phyloP scores from a whole-genome alignment of 2,113 vertebrate genomes.

The Campylorhamphus procurvoides region DNA sequence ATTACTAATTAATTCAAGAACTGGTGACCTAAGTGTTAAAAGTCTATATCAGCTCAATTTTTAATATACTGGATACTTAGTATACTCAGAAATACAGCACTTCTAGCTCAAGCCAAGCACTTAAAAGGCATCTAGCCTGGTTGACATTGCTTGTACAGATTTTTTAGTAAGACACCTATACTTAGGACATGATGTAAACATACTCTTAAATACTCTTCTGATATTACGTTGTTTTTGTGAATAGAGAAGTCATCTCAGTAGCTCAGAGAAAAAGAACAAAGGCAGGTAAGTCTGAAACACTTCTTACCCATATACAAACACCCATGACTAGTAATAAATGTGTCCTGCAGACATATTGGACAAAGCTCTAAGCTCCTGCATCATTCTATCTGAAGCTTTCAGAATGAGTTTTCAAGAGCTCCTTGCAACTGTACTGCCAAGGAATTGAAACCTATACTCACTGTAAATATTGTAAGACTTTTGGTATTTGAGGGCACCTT shows the following conservation, averaged over 20 bases:
- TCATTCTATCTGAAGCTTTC: neutral
- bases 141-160: neutral
- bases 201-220: neutral
- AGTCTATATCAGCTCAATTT: neutral
- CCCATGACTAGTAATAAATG: neutral
- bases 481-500: neutral
- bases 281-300: neutral
- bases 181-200: neutral
- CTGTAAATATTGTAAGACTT: neutral
- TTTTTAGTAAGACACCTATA: neutral
- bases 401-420: neutral
- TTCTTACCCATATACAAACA: neutral
- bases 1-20: neutral
- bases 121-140: neutral
- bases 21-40: neutral
- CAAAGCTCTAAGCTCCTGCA: neutral
- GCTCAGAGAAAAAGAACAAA: neutral
- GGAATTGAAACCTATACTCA: neutral
- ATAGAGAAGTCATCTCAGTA: neutral
- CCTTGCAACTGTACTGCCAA: neutral
- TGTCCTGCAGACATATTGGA: neutral
- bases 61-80: neutral
- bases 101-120: neutral
- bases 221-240: neutral
- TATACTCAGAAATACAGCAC: neutral